A percentile compares a stretch with the other conserved stretches of the same genome.
These are phyloP conservation scores for Luehdorfia chinensis DNA, from an alignment of 1,140 invertebrate genomes.

Conservation along the genomic window DNA sequence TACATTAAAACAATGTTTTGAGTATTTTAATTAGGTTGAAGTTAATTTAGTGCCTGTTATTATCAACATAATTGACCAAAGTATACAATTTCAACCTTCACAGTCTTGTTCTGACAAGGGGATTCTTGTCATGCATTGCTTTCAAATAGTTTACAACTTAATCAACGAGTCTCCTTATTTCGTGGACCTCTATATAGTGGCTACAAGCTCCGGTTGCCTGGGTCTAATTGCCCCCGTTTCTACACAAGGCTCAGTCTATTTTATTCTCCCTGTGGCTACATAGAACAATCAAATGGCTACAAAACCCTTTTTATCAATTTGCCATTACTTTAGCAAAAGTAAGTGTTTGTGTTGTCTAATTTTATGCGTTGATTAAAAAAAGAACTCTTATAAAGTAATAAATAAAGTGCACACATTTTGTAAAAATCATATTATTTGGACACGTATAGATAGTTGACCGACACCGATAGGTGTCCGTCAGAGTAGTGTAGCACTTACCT, in stretches of 20 bases:
- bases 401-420: no score
- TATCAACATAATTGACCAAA: constrained; percentile 5
- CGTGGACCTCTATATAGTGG: constrained; percentile 20
- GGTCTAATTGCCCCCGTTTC: constrained; percentile 21
- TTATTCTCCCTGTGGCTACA: constrained; percentile 11
- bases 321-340: neutral
- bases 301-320: constrained; percentile 9
- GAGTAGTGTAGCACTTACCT: no score
- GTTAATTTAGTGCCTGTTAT: no score
- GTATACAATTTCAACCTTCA: constrained; percentile 15
- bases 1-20: neutral
- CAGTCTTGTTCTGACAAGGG: constrained; percentile 11
- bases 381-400: no score
- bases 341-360: neutral
- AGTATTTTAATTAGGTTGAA: neutral
- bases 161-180: constrained; percentile 26
- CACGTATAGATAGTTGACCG: no score
- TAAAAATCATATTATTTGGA: no score
- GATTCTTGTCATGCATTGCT: constrained; percentile 22
- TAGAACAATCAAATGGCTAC: constrained; percentile 13
- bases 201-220: constrained; percentile 20
- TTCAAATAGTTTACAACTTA: constrained; percentile 28
- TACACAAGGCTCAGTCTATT: constrained; percentile 8
- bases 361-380: no score
- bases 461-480: no score